A percentile compares a stretch with the other conserved stretches of the same genome.
These are phyloP conservation scores for Allolobophora icterica DNA, from an alignment of 2,888 invertebrate genomes.

Conservation along the genomic window DNA sequence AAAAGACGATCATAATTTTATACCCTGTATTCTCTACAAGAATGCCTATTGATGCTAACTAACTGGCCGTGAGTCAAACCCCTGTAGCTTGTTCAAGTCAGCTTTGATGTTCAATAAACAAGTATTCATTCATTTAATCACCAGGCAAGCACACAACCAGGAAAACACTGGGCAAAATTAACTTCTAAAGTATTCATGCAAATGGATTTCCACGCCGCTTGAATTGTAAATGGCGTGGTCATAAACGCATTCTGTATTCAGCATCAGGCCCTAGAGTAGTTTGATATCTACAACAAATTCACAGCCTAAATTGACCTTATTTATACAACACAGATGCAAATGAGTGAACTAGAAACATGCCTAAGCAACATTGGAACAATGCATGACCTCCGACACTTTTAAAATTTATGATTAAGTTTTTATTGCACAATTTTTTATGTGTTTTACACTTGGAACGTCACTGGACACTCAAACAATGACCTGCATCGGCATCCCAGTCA, in stretches of 20 bases:
- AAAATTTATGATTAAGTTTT: not conserved
- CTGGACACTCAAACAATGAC: no score
- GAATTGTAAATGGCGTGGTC: not conserved
- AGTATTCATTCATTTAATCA: no score
- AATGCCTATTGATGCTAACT: no score
- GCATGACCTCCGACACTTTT: not conserved
- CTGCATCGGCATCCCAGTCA: no score
- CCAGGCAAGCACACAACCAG: not conserved
- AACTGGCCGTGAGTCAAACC: no score
- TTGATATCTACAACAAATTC: not conserved
- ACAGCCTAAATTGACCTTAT: not conserved
- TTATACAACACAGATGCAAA: not conserved
- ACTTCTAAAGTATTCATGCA: not conserved
- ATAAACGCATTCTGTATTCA: not conserved
- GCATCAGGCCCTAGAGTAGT: not conserved
- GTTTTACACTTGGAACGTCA: not conserved
- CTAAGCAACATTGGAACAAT: not conserved
- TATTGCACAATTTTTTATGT: not conserved
- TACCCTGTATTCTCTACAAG: no score
- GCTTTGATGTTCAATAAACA: no score
- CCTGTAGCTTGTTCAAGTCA: no score
- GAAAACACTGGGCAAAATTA: not conserved
- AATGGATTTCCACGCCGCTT: not conserved
- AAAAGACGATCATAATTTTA: no score
- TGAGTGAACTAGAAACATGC: not conserved